phyloP scores from a whole-genome alignment of 2,888 invertebrate genomes.

The Cremastinae sp. region DNA sequence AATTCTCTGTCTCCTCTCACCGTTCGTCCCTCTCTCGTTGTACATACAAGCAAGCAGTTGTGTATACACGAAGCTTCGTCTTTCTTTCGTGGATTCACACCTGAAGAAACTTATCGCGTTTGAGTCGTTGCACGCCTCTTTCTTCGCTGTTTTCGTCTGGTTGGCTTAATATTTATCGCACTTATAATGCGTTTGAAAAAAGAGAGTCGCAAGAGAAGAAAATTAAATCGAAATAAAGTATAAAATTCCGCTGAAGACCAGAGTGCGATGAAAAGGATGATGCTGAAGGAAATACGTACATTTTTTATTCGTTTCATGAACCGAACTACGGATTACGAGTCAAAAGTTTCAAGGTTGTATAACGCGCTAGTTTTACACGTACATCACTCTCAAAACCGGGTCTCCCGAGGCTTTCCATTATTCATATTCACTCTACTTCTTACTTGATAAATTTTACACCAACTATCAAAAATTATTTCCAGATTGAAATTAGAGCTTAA shows the following conservation, averaged over 20 bases:
- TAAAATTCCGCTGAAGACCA: not conserved
- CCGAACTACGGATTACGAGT: slow-evolving; percentile 5
- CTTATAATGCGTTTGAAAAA: not conserved
- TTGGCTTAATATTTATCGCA: slow-evolving; percentile 10
- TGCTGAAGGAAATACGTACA: not conserved
- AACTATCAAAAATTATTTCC: too few species aligned
- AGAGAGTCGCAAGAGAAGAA: slow-evolving; percentile 1
- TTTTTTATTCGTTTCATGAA: slow-evolving; percentile 8
- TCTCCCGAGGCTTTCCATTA: too few species aligned
- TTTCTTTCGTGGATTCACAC: slow-evolving; percentile 53
- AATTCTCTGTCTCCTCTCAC: slow-evolving; percentile 10
- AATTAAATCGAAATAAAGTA: not conserved
- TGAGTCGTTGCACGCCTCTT: not conserved
- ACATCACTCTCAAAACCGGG: too few species aligned
- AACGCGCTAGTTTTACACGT: too few species aligned
- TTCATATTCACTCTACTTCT: too few species aligned
- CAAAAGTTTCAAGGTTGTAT: too few species aligned
- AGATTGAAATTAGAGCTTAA: too few species aligned
- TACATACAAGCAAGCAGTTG: slow-evolving; percentile 63
- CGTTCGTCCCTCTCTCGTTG: slow-evolving; percentile 16
- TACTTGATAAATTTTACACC: too few species aligned
- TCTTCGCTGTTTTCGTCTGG: slow-evolving; percentile 28
- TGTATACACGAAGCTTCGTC: slow-evolving; percentile 59
- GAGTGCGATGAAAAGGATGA: not conserved
- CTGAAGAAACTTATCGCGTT: slow-evolving; percentile 66